Percentiles rank a stretch among this genome's conserved stretches.
Evolutionary conservation across 2,888 invertebrate species (phyloP).

Genomic region (Papilio gigon): DNA sequence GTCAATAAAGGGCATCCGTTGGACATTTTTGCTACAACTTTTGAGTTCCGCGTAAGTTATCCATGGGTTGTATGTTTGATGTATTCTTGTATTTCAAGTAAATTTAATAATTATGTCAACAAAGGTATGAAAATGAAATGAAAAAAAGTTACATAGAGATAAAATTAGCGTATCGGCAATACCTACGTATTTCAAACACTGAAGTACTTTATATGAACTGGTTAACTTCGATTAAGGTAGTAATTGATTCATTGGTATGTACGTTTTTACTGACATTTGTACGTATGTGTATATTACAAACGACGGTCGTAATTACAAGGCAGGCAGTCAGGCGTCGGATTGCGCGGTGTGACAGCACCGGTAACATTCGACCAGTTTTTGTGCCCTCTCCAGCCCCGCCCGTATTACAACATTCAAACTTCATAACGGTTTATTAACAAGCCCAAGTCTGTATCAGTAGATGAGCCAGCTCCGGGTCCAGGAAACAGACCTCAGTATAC

Average conservation of each 20-base stretch:
- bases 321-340: constrained; percentile 26
- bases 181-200: background rate
- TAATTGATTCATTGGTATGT: background rate
- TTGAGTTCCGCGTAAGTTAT: too few relatives aligned
- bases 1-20: too few relatives aligned
- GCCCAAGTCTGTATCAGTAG: too few relatives aligned
- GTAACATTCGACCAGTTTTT: constrained; percentile 15
- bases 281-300: constrained; percentile 10
- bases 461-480: too few relatives aligned
- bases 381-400: background rate
- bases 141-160: too few relatives aligned
- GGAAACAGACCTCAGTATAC: too few relatives aligned
- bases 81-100: too few relatives aligned
- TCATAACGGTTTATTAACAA: background rate
- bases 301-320: constrained; percentile 26
- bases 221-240: background rate
- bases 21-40: too few relatives aligned
- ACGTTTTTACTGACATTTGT: constrained; percentile 6
- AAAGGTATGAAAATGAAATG: too few relatives aligned
- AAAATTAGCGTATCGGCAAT: too few relatives aligned
- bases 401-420: background rate
- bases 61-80: too few relatives aligned
- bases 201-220: background rate
- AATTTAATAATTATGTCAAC: too few relatives aligned
- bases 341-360: constrained; percentile 27